Evolutionary conservation across 2,113 vertebrate genomes (phyloP).

Genomic region (Myotis lucifugus): DNA sequence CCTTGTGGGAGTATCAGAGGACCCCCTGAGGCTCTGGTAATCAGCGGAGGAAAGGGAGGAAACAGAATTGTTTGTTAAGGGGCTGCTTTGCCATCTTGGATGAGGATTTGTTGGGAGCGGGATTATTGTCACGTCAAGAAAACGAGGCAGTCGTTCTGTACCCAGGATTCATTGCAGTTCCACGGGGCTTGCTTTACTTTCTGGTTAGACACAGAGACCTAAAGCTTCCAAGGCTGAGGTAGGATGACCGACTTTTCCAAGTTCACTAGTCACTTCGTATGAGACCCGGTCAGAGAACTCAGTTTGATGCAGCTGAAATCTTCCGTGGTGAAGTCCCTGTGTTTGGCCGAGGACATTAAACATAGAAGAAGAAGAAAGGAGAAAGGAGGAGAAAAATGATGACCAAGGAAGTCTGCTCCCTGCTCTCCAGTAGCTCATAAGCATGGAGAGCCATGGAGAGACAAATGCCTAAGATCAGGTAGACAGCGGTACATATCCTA

Average conservation of each 20-base stretch:
- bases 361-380: background rate
- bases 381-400: background rate
- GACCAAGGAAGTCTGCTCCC: background rate
- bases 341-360: background rate
- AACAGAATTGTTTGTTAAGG: slow-evolving; percentile 54
- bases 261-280: background rate
- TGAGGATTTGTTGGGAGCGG: slow-evolving; percentile 38
- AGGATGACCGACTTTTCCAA: background rate
- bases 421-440: background rate
- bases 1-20: background rate
- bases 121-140: slow-evolving; percentile 26
- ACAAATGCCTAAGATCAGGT: background rate
- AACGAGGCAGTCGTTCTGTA: slow-evolving; percentile 45
- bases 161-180: background rate
- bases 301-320: background rate
- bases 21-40: background rate
- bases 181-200: background rate
- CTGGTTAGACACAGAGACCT: background rate
- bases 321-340: background rate
- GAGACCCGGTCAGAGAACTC: background rate
- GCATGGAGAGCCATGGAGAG: background rate
- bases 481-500: background rate
- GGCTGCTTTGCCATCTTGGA: slow-evolving; percentile 28
- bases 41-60: slow-evolving; percentile 38
- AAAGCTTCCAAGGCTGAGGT: slow-evolving; percentile 16